Base-by-base conservation (phyloP, 2,113 vertebrate species). In the Corapipo altera region DNA sequence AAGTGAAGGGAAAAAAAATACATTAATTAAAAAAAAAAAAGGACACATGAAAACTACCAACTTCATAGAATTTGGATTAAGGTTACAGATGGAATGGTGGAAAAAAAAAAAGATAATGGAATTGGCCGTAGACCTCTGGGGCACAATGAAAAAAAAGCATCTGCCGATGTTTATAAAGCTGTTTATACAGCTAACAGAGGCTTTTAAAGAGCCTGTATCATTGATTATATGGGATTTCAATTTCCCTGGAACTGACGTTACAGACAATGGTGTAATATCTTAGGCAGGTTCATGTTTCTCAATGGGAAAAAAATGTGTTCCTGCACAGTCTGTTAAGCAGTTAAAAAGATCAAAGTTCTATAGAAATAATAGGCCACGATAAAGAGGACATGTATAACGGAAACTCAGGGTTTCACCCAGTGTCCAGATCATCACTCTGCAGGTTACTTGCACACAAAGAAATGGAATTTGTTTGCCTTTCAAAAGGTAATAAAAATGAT, bases 121-220 rank as follows among this genome's bases (percentile, higher is more conserved):
- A 80, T 32, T 52, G 14, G 11, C 66, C 88, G 69, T 16, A 84
- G 65, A 81, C 32, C 87, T 88, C 78, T 52, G 24, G 57, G 52
- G 52, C 55, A 57, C 11, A 11, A 69, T 71, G 71, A 77, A 82
- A 91, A 95, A 84, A 73, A 69, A 89, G 87, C 28, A 91, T 85
- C 39, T 88, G 43, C 58, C 91, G 70, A 59, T 76, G 66, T 74
- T 96, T 94, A 94, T 82, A 52, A 48, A 95, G 85, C 89, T 92
- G 64, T 77, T 96, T 93, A 94, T 80, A 58, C 48, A 95, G 84
- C 89, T 93, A 92, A 65, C 78, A 61, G 37, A 91, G 65, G 27
- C 71, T 88, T 83, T 90, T 85, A 92, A 87, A 95, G 69, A 92
- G 73, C 89, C 51, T 21, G 4, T 81, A 71, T 77, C 62, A 83